Evolutionary conservation across 2,797 vertebrate species (phyloP).

Genomic region (Coregonus sp.): DNA sequence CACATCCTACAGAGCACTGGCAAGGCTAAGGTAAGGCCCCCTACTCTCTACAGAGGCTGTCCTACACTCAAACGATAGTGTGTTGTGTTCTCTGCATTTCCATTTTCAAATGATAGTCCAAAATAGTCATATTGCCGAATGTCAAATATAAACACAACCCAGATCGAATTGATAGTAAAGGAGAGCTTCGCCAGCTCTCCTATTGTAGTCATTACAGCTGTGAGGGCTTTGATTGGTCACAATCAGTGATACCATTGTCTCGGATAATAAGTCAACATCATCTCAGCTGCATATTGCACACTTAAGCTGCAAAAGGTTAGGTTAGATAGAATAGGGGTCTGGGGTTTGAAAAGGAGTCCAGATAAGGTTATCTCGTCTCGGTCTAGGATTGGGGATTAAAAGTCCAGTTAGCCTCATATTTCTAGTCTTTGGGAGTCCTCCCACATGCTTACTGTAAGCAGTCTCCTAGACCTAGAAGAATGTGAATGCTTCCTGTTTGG

Average conservation of each 20-base stretch:
- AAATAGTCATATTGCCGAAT: neutral
- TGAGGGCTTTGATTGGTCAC: neutral
- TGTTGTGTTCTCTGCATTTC: neutral
- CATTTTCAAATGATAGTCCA: neutral
- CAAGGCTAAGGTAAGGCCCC: conserved; percentile 73
- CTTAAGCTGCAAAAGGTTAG: neutral
- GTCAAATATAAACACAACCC: neutral
- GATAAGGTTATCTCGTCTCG: neutral
- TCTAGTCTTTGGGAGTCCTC: neutral
- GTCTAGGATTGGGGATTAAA: neutral
- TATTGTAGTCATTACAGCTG: neutral
- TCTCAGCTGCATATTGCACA: neutral
- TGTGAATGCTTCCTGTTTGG: no score
- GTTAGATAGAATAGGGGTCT: neutral
- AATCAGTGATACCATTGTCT: neutral
- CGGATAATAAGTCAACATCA: neutral
- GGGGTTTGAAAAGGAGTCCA: neutral
- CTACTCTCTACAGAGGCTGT: neutral
- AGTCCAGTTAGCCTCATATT: neutral
- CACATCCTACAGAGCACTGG: conserved; percentile 95
- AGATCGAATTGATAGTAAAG: neutral
- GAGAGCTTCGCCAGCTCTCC: neutral
- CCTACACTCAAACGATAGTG: neutral
- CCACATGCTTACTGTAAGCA: neutral
- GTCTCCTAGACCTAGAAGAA: neutral